These are phyloP conservation scores for Decapterus maruadsi DNA, from an alignment of 2,797 vertebrate genomes.

Conservation along the genomic window DNA sequence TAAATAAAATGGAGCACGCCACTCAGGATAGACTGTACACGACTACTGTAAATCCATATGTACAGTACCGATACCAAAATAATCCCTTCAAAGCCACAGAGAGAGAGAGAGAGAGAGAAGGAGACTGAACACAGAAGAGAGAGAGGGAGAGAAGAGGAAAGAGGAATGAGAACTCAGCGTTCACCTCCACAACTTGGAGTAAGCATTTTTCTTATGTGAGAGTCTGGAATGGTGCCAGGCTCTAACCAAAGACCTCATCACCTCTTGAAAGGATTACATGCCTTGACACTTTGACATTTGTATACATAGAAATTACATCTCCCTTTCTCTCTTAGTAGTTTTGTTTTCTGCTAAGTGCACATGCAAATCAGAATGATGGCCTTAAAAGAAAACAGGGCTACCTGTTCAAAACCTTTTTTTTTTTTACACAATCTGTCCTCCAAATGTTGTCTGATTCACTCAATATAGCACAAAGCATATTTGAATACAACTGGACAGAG, in stretches of 20 bases:
- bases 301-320: slow-evolving; percentile 73
- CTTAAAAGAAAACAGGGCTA: slow-evolving; percentile 18
- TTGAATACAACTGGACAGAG: neutral
- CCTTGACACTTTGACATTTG: slow-evolving; percentile 83
- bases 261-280: slow-evolving; percentile 83
- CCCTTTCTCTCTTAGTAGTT: slow-evolving; percentile 42
- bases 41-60: slow-evolving; percentile 66
- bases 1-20: slow-evolving; percentile 55
- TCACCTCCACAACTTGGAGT: slow-evolving; percentile 71
- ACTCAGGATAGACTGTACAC: slow-evolving; percentile 54
- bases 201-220: slow-evolving; percentile 66
- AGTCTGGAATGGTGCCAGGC: slow-evolving; percentile 67
- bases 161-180: slow-evolving; percentile 59
- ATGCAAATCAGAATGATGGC: slow-evolving; percentile 37
- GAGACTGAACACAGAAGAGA: slow-evolving; percentile 7
- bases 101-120: slow-evolving; percentile 19
- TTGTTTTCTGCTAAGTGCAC: slow-evolving; percentile 47
- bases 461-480: neutral
- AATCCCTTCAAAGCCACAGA: slow-evolving; percentile 61
- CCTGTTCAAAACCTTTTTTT: neutral
- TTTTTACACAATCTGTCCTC: neutral
- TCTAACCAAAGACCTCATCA: slow-evolving; percentile 65
- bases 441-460: neutral
- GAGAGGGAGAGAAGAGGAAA: slow-evolving; percentile 40
- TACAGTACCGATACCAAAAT: slow-evolving; percentile 63